Evolutionary conservation across 2,113 vertebrate genomes (phyloP), one percentile per base, ranked within the genome.

Genomic region (Proteles cristata): DNA sequence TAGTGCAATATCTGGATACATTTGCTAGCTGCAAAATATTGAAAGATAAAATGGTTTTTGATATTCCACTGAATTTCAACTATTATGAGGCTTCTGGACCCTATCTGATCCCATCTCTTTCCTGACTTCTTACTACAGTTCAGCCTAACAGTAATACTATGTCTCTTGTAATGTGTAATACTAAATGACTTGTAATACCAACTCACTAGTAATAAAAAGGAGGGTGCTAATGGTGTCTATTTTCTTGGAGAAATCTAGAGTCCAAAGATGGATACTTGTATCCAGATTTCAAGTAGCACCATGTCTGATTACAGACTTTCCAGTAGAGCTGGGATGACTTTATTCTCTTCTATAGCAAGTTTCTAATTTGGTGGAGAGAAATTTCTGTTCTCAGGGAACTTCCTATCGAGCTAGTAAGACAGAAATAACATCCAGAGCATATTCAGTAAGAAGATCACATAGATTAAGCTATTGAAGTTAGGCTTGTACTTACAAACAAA

Each of bases 1-100:
- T 79, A 97, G 26, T 92, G 26, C 11, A 82, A 55, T 66, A 14
- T 48, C 65, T 90, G 23, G 80, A 53, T 65, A 89, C 4, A 90
- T 65, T 85, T 74, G 26, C 16, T 83, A 80, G 9, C 73, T 93
- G 17, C 2, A 93, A 93, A 93, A 45, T 92, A 83, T 31, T 94
- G 26, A 53, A 88, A 8, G 1, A 28, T 43, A 90, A 85, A 82
- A 73, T 68, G 17, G 5, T 61, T 97, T 87, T 86, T 87, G 7
- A 65, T 43, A 65, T 76, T 68, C 74, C 63, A 94, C 17, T 45
- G 83, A 92, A 87, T 50, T 28, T 91, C 53, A 86, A 68, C 39
- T 19, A 16, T 77, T 17, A 26, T 80, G 12, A 63, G 50, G 58
- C 12, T 95, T 96, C 94, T 87, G 48, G 45, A 79, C 39, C 7